Base-by-base conservation (phyloP, 2,113 vertebrate species). In the Agapornis roseicollis region DNA sequence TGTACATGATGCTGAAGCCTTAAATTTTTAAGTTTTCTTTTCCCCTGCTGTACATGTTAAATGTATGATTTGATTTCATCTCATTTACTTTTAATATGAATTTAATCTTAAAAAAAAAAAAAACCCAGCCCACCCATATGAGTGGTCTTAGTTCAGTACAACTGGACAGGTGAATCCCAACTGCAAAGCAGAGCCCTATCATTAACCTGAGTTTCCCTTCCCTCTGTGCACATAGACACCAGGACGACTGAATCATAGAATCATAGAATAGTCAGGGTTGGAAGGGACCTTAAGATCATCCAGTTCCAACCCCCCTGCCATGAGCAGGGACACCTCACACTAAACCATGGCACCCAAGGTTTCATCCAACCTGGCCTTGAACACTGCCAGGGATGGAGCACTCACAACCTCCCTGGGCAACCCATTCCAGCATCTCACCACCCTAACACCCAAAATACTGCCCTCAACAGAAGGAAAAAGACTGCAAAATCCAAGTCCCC, bases 1-100 rank as follows among this genome's bases (percentile, higher is more conserved):
- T 42, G 93, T 89, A 88, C 83, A 84, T 33, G 66, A 96, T n/a
- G 56, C 83, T 93, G 93, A 72, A 96, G 77, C 86, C 93, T 96
- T 96, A 84, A 81, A 90, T 94, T 95, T 96, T 95, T 60, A 93
- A 92, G 80, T 86, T 94, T 89, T 83, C 91, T 93, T 96, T 96
- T 96, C 88, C 94, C 90, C 49, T 81, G 93, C 92, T 6, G 27
- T 88, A 94, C 55, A 60, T 88, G 90, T 90, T 94, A 96, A 96
- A 96, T 61, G 66, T 70, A 70, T 92, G 49, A 86, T 87, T 92
- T 87, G 77, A 94, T 95, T 93, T 81, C 70, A 84, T 85, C 83
- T 96, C 85, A 61, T 92, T 90, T 72, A 25, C 41, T 87, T 96
- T 92, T 58, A 53, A 93, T 76, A 17, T 0, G 2, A 93, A 58